Evolutionary conservation across 2,113 vertebrate species (phyloP).

Genomic region (Microcebus griseorufus): DNA sequence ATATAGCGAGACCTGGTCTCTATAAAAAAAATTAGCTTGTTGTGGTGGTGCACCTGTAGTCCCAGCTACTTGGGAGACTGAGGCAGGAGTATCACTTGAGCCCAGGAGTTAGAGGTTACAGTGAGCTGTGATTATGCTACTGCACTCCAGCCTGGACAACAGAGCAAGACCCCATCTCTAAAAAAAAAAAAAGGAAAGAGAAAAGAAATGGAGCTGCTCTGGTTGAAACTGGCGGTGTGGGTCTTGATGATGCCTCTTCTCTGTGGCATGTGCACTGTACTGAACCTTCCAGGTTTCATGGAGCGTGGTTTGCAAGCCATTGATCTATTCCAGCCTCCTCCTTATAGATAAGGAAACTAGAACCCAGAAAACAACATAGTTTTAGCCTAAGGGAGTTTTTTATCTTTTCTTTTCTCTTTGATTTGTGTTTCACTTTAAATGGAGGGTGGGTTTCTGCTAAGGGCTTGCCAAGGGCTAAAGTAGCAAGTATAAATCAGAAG

Average conservation of each 20-base stretch:
- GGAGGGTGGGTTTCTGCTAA: conserved; percentile 41
- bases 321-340: background rate
- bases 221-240: background rate
- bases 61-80: no score
- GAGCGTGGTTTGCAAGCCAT: background rate
- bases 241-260: background rate
- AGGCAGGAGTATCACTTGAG: no score
- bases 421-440: conserved; percentile 28
- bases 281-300: background rate
- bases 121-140: no score
- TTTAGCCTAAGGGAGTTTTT: background rate
- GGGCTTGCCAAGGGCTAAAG: background rate
- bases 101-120: no score
- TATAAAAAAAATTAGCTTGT: no score
- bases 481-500: background rate
- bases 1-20: no score
- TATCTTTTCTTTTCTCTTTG: background rate
- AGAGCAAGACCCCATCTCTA: no score
- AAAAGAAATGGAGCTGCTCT: background rate
- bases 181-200: background rate
- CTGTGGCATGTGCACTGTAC: background rate
- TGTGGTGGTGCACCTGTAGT: no score
- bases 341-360: background rate
- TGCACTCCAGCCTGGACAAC: no score
- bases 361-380: background rate